A percentile compares a stretch with the other conserved stretches of the same genome.
phyloP scores from a whole-genome alignment of 1,140 invertebrate genomes.

The Armadillidium nasatum region DNA sequence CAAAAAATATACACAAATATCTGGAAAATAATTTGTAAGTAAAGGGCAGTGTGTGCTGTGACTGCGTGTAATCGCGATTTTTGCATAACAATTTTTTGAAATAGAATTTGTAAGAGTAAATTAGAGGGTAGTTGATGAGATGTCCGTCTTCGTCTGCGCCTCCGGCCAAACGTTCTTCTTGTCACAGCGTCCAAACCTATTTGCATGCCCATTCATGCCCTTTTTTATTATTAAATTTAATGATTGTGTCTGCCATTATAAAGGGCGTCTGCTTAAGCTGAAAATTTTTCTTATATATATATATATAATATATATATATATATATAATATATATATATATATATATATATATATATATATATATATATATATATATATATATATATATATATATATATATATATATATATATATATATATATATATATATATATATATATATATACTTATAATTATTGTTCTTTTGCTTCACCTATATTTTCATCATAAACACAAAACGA shows the following conservation, averaged over 20 bases:
- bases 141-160: neutral
- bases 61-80: neutral
- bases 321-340: too few relatives aligned
- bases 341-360: neutral
- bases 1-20: too few relatives aligned
- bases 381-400: slow-evolving; percentile 14
- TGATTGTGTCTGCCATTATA: too few relatives aligned
- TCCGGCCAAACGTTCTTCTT: neutral
- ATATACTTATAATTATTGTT: too few relatives aligned
- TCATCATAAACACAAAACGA: too few relatives aligned
- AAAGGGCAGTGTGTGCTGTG: too few relatives aligned
- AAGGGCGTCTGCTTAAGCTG: too few relatives aligned
- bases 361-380: neutral
- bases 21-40: too few relatives aligned
- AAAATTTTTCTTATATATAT: too few relatives aligned
- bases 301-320: too few relatives aligned
- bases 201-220: neutral
- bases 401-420: slow-evolving; percentile 14
- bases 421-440: neutral
- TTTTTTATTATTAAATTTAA: too few relatives aligned
- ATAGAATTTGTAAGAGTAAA: neutral
- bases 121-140: neutral
- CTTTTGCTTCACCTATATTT: too few relatives aligned
- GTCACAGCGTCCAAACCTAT: neutral
- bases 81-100: neutral